Evolutionary conservation across 64 coral and sea anemone species (phyloP).

Genomic region (Montipora foliosa): DNA sequence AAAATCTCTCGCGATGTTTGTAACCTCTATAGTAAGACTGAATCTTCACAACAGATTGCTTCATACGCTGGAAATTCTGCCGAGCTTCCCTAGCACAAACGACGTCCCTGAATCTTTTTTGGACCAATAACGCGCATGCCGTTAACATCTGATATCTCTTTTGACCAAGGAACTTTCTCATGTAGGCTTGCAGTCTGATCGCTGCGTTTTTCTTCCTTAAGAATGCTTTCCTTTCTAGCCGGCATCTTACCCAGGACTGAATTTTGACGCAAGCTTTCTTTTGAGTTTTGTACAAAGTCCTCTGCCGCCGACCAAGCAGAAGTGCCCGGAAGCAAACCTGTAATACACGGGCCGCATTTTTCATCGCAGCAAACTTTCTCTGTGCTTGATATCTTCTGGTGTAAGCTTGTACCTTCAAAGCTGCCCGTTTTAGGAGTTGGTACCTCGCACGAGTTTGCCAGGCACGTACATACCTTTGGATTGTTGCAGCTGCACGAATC

Average conservation of each 20-base stretch:
- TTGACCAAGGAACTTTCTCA: constrained; percentile 55
- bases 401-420: constrained; percentile 60
- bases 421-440: neutral
- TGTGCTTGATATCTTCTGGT: constrained; percentile 30
- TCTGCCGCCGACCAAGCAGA: constrained; percentile 30
- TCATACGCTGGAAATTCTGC: constrained; percentile 38
- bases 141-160: constrained; percentile 63
- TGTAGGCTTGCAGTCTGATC: constrained; percentile 58
- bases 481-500: constrained; percentile 61
- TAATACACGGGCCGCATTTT: neutral
- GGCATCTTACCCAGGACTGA: constrained; percentile 65
- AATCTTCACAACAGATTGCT: constrained; percentile 58
- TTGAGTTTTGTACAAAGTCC: neutral
- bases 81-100: constrained; percentile 22
- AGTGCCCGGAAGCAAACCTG: constrained; percentile 25
- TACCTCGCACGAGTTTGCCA: constrained; percentile 11
- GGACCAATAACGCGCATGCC: constrained; percentile 48
- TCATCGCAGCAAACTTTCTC: neutral
- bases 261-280: constrained; percentile 66
- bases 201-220: constrained; percentile 31
- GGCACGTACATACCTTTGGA: constrained; percentile 57
- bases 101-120: constrained; percentile 52
- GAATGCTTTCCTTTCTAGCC: constrained; percentile 25
- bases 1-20: constrained; percentile 40
- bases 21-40: constrained; percentile 81